Base-by-base conservation (phyloP, 1,140 invertebrate species). In the Hyles euphorbiae region DNA sequence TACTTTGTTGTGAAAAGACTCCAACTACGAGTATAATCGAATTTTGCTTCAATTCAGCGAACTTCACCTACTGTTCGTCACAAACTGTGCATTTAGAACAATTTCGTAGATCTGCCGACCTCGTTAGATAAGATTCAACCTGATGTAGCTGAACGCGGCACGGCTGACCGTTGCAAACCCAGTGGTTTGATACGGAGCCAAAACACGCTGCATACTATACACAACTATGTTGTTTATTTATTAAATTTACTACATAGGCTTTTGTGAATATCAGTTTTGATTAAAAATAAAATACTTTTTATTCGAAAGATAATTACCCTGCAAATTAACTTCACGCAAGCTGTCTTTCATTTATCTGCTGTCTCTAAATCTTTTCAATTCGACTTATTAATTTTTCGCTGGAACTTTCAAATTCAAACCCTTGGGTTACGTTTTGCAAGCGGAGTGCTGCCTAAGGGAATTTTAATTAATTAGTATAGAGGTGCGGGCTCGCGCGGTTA, bases 391-490 rank as follows among this genome's bases (percentile, higher is more conserved):
- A 61, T 57, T 61, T 61, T 61, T 61, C 51, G 53, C 32, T 3
- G 50, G n/a, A 57, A 46, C 55, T 47, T 61, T 53, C 34, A 55
- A 61, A 56, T 43, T 47, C 46, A 11, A 56, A 8, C 54, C 49
- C 34, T 53, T n/a, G n/a, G 51, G 44, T 59, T 53, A 50, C 34
- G 33, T 56, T 56, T 53, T 33, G 11, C 2, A 43, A 48, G n/a
- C n/a, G 43, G 46, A 56, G 60, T 61, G 60, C 56, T 48, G 34
- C 52, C 58, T 46, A 11, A 40, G 56, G 44, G 59, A 61, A 63
- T 61, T 65, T 61, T 69, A 69, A 66, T 69, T 69, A 66, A 66
- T 57, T 63, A 51, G 50, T 60, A 45, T 40, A 40, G 8, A 40
- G 36, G 36, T 40, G 8, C 36, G 36, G 2, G 22, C 22, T 22